Conservation (phyloP, 2,888 invertebrate genomes). For the Smittia aterrima region DNA sequence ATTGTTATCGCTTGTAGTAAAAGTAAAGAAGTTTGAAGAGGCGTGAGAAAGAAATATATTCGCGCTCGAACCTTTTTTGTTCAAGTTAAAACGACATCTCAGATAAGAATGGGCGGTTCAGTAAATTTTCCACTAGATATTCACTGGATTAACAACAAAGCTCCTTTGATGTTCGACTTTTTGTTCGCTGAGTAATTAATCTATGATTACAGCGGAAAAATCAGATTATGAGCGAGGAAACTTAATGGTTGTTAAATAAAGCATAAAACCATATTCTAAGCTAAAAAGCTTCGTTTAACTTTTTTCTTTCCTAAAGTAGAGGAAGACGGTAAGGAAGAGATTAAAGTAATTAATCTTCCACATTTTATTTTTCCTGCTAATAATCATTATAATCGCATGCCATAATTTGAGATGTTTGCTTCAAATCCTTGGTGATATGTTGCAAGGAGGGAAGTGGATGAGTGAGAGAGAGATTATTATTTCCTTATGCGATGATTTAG, state of each 20-base stretch:
- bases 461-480: constrained; percentile 5
- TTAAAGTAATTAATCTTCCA: constrained; percentile 20
- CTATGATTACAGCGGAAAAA: background rate
- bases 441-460: background rate
- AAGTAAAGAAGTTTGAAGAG: background rate
- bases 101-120: too few species aligned
- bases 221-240: background rate
- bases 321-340: background rate
- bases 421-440: background rate
- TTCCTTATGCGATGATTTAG: constrained; percentile 10
- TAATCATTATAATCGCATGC: constrained; percentile 37
- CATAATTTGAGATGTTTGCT: constrained; percentile 37
- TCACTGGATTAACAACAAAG: too few species aligned
- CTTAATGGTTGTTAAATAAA: background rate
- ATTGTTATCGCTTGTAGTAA: constrained; percentile 14
- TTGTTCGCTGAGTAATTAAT: too few species aligned
- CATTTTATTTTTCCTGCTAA: constrained; percentile 1
- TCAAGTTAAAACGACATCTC: too few species aligned
- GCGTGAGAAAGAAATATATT: too few species aligned
- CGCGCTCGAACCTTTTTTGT: too few species aligned
- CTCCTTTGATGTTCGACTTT: too few species aligned
- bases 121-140: too few species aligned
- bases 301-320: background rate
- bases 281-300: background rate
- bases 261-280: background rate